Evolutionary conservation across 64 coral and sea anemone species (phyloP).

Genomic region (Montipora efflorescens): DNA sequence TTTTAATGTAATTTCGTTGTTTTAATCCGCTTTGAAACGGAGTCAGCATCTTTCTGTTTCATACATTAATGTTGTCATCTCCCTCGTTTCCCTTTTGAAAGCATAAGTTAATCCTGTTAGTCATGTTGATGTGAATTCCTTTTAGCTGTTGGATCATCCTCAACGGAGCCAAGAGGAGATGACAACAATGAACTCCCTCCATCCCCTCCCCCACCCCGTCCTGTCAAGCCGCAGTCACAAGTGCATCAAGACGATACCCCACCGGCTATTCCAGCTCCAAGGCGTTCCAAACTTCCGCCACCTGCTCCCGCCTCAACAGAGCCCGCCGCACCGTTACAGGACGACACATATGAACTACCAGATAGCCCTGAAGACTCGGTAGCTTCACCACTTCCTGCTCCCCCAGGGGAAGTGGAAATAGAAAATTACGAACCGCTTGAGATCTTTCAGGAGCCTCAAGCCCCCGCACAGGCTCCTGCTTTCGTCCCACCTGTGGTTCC

Average conservation of each 20-base stretch:
- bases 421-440: neutral
- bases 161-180: constrained; percentile 14
- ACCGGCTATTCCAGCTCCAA: neutral
- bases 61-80: too few species aligned
- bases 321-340: neutral
- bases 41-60: too few species aligned
- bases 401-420: neutral
- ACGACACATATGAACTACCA: neutral
- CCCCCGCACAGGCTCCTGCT: neutral
- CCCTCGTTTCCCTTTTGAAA: too few species aligned
- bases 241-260: neutral
- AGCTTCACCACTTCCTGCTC: neutral
- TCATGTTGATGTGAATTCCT: too few species aligned
- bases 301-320: neutral
- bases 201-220: neutral
- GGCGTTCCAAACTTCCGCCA: neutral
- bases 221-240: neutral
- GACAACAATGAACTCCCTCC: constrained; percentile 4
- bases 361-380: neutral
- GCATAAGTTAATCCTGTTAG: too few species aligned
- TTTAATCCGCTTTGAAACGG: too few species aligned
- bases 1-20: too few species aligned
- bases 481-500: neutral
- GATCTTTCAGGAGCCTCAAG: neutral
- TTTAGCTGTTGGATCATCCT: neutral